Evolutionary conservation across 2,113 vertebrate genomes (phyloP).

Genomic region (Apeltes quadracus): DNA sequence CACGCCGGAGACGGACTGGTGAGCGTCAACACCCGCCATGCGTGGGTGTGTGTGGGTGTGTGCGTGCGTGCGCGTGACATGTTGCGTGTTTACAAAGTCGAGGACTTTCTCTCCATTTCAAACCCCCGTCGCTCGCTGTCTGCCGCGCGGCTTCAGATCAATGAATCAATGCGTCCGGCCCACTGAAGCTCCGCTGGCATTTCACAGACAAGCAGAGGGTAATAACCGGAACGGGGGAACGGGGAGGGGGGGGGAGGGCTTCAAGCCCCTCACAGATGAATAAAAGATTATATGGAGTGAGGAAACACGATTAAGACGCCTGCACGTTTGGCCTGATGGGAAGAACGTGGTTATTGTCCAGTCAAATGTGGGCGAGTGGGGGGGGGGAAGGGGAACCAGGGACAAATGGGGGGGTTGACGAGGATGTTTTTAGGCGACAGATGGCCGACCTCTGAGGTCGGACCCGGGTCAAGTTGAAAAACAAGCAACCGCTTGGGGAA

Average conservation of each 20-base stretch:
- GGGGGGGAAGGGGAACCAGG: background rate
- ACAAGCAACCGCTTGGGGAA: conserved; percentile 42
- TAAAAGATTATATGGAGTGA: conserved; percentile 40
- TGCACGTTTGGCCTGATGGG: background rate
- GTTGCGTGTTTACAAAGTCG: too few species aligned
- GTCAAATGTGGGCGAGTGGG: background rate
- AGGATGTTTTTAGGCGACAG: conserved; percentile 65
- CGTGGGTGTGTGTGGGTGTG: too few species aligned
- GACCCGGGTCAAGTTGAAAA: conserved; percentile 55
- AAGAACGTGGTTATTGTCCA: conserved; percentile 19
- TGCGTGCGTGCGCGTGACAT: too few species aligned
- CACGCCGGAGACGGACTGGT: background rate
- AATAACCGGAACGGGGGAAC: conserved; percentile 21
- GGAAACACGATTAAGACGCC: conserved; percentile 16
- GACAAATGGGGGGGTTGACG: background rate
- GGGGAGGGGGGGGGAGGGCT: conserved; percentile 12
- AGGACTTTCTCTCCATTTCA: conserved; percentile 33
- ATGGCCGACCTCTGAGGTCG: conserved; percentile 52
- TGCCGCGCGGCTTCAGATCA: conserved; percentile 56
- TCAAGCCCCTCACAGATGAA: conserved; percentile 34
- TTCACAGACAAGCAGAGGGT: conserved; percentile 49
- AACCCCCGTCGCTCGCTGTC: conserved; percentile 21
- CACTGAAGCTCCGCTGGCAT: conserved; percentile 52
- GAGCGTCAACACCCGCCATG: background rate
- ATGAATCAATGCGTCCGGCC: conserved; percentile 64